Evolutionary conservation across 2,113 vertebrate species (phyloP).

Genomic region (Gopherus flavomarginatus): DNA sequence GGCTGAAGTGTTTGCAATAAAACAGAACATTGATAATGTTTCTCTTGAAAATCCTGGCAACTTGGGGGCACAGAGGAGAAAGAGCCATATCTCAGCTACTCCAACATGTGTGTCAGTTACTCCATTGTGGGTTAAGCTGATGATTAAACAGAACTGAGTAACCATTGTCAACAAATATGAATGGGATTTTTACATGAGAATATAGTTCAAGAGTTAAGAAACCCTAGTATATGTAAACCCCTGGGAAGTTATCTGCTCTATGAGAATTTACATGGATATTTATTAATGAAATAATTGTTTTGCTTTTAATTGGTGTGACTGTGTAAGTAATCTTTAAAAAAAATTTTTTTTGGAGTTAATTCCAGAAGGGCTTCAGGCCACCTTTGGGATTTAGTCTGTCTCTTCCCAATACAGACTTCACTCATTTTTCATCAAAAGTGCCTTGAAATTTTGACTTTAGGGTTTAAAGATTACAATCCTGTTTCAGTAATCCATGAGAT

Average conservation of each 20-base stretch:
- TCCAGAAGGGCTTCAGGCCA: background rate
- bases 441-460: background rate
- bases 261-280: background rate
- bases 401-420: background rate
- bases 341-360: background rate
- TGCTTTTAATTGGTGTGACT: background rate
- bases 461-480: background rate
- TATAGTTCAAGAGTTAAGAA: conserved; percentile 15
- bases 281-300: background rate
- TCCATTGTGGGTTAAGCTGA: conserved; percentile 32
- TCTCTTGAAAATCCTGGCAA: background rate
- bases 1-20: conserved; percentile 50
- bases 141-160: conserved; percentile 60
- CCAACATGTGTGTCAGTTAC: background rate
- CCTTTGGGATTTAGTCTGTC: background rate
- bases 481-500: background rate
- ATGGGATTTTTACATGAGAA: background rate
- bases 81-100: background rate
- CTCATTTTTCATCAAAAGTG: background rate
- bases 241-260: background rate
- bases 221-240: background rate
- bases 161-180: conserved; percentile 57
- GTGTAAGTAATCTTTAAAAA: background rate
- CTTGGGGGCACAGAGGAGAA: background rate
- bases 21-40: conserved; percentile 39